phyloP scores from a whole-genome alignment of 2,888 invertebrate species.

The Elysia crispata region DNA sequence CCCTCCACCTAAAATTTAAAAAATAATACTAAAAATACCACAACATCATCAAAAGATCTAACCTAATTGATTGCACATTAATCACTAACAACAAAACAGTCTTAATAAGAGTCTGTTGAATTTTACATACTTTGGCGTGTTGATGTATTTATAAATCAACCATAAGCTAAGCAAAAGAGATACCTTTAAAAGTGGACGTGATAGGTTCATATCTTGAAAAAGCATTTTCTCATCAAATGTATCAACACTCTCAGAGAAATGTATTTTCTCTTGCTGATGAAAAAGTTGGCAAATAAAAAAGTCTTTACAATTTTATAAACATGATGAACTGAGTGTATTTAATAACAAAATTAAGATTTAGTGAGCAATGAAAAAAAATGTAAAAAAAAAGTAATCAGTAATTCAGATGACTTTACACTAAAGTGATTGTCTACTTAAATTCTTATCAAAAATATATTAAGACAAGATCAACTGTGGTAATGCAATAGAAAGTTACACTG shows the following conservation, averaged over 20 bases:
- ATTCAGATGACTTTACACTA: no score
- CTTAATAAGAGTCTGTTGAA: background rate
- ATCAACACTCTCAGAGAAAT: constrained; percentile 72
- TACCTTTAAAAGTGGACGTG: constrained; percentile 92
- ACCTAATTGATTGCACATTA: background rate
- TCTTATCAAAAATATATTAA: no score
- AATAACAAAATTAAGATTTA: background rate
- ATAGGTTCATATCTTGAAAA: constrained; percentile 92
- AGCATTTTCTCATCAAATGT: constrained; percentile 67
- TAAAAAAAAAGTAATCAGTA: background rate
- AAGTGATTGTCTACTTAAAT: background rate
- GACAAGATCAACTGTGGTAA: no score
- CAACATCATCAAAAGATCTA: background rate
- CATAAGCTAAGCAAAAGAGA: no score
- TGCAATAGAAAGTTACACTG: background rate
- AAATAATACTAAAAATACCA: background rate
- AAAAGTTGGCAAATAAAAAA: background rate
- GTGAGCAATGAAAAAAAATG: background rate
- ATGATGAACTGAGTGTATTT: no score
- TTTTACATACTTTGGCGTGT: background rate
- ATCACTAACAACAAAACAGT: background rate
- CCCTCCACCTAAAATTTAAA: no score
- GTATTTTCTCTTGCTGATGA: constrained; percentile 63
- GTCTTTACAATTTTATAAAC: no score
- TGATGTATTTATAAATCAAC: no score